Evolutionary conservation across 2,113 vertebrate species (phyloP).

Genomic region (Scortum barcoo): DNA sequence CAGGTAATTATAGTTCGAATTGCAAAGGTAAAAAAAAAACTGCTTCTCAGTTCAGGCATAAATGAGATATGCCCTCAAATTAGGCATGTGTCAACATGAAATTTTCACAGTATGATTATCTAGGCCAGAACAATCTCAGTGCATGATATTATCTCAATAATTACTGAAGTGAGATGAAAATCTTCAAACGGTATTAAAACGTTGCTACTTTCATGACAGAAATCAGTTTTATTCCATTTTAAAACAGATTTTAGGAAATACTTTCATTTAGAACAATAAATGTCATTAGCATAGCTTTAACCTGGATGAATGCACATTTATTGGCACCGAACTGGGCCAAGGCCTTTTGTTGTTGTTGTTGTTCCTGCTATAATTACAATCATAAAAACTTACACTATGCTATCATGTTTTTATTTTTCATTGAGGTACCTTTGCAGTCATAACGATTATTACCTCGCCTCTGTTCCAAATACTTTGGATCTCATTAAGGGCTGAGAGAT

Average conservation of each 20-base stretch:
- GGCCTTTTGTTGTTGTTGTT: background rate
- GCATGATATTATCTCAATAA: constrained; percentile 20
- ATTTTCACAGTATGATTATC: constrained; percentile 37
- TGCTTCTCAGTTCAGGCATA: constrained; percentile 25
- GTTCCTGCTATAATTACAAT: constrained; percentile 15
- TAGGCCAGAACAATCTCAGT: constrained; percentile 4
- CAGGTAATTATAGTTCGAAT: constrained; percentile 42
- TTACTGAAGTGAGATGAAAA: constrained; percentile 8
- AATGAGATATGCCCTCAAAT: constrained; percentile 43
- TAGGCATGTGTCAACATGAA: constrained; percentile 28
- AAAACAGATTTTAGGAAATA: background rate
- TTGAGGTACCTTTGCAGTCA: constrained; percentile 10
- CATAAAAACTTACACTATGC: constrained; percentile 9
- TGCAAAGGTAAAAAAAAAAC: constrained; percentile 10
- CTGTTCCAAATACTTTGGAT: constrained; percentile 26
- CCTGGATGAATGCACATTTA: constrained; percentile 1
- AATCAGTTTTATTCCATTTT: background rate
- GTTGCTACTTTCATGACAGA: background rate
- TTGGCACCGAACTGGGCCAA: background rate
- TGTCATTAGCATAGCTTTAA: background rate
- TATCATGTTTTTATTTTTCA: constrained; percentile 18
- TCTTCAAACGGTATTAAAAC: constrained; percentile 1
- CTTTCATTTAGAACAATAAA: constrained; percentile 5
- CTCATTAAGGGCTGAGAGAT: constrained; percentile 52
- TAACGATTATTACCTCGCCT: constrained; percentile 42